Base-by-base conservation (phyloP, 2,888 invertebrate genomes). In the Agonopterix heracliana region DNA sequence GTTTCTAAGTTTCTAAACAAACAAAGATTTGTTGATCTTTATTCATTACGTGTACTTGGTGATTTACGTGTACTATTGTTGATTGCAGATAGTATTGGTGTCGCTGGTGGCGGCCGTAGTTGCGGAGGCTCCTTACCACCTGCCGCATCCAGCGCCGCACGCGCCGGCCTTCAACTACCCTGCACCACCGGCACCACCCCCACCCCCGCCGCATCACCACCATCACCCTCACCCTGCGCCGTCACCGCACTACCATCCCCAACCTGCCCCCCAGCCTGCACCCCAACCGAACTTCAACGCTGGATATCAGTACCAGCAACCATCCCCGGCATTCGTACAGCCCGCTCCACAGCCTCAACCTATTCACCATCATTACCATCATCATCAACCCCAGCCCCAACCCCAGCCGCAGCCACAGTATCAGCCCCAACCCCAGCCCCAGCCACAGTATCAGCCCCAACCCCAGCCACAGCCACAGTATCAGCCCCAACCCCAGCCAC, bases 91-190 rank as follows among this genome's bases (percentile, higher is more conserved):
- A 54, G 57, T 74, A 51, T 58, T 86, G 57, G 55, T 87, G 59
- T 74, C 80, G 54, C 54, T 85, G 62, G 72, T 85, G 40, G 75
- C 75, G 50, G 74, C 71, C 45, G 70, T 76, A 53, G 71, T 61
- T 47, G 81, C 77, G 34, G 87, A 87, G 69, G 87, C 86, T 10
- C 87, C 85, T 3, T 88, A 88, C 61, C 66, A 82, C 48, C 57
- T 85, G 51, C 81, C 81, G 9, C 75, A 78, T 47, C 87, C 87
- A n/a, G 70, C 64, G 2, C 55, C 68, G 4, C 63, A 75, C 38
- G 69, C 73, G 5, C 78, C 78, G 0, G 49, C 66, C 9, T 72
- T 85, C 55, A 63, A 72, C 52, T 82, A 78, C 47, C 79, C 74
- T 10, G 56, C 60, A 2, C 67, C 68, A 7, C 63, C 69, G 1